Evolutionary conservation across 23 tunicate genomes (phyloP), one percentile per base, ranked within the genome.

Genomic region (Trididemnum clinides): DNA sequence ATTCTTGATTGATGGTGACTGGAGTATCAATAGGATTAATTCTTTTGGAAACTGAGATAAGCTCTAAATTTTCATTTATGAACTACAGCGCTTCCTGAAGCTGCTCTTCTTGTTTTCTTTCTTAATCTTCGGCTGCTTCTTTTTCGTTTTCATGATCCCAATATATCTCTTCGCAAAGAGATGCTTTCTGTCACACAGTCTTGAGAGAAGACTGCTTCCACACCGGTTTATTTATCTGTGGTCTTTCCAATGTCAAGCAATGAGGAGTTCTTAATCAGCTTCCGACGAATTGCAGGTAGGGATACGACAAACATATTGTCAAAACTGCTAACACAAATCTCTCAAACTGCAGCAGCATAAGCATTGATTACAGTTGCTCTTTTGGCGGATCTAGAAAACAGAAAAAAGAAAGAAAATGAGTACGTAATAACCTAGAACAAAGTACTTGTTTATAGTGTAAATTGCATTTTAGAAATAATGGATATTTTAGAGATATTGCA

Each of bases 31-130:
- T 62, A 12, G 69, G 69, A 20, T 62, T 22, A 12, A 12, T 62
- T 62, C 69, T 62, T 23, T 62, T 15, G 26, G 69, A 62, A 62
- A 62, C 69, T 62, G 69, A 12, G 23, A n/a, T 12, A 62, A 62
- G 69, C 69, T 62, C 69, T n/a, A 62, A 12, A 62, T 62, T 23
- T 22, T 62, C 69, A 62, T 62, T 62, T 62, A 62, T 62, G 27
- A 62, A 62, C 23, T 62, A 4, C 27, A 62, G n/a, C 69, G 6
- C n/a, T 15, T 15, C 23, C 27, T 62, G 69, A 12, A 62, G 23
- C n/a, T n/a, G n/a, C 69, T 12, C n/a, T 62, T 62, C 23, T 12
- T 22, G 15, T 62, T 62, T 62, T 49, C 15, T 15, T 49, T 49
- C n/a, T n/a, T n/a, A n/a, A n/a, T n/a, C n/a, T n/a, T n/a, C n/a